Base-by-base conservation (phyloP, 2,888 invertebrate genomes). In the Norana najaformis region DNA sequence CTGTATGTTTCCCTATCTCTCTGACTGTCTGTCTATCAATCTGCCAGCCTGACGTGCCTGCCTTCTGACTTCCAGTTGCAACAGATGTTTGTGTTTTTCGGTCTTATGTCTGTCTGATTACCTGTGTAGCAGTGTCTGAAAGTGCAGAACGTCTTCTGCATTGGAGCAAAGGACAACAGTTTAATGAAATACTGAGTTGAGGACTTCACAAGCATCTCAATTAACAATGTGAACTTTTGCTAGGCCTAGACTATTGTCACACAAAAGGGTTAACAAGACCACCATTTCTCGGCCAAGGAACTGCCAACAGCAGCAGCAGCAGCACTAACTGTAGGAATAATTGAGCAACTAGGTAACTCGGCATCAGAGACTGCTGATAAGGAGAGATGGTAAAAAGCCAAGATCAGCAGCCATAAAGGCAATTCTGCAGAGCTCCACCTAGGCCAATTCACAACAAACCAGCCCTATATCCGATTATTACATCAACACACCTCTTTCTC, bases 31-130 rank as follows among this genome's bases (percentile, higher is more conserved):
- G 69, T n/a, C 69, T n/a, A 69, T 69, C n/a, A 30, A 8, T 69
- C n/a, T 69, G 11, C 1, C 13, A n/a, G 69, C 13, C 2, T 69
- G 8, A 8, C n/a, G 6, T n/a, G 69, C 23, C 23, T 20, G 47
- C 47, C 69, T n/a, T 69, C n/a, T 69, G 69, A 69, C 69, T n/a
- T 69, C 69, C 30, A 69, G n/a, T 69, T 69, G 69, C 53, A 69
- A 69, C 69, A 69, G 69, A 69, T 69, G 69, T 16, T n/a, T n/a
- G n/a, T 69, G 69, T n/a, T 23, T 47, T 4, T 23, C 1, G 20
- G 47, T 47, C 8, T 47, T 47, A 20, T 47, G 47, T 47, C 47
- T 47, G 47, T 47, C 47, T 47, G 20, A 23, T 47, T 69, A n/a
- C 13, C 69, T 69, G 30, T 69, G 30, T 69, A n/a, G 5, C 69